Conservation (phyloP, 2,888 invertebrate genomes). For the Cheilosia variabilis region DNA sequence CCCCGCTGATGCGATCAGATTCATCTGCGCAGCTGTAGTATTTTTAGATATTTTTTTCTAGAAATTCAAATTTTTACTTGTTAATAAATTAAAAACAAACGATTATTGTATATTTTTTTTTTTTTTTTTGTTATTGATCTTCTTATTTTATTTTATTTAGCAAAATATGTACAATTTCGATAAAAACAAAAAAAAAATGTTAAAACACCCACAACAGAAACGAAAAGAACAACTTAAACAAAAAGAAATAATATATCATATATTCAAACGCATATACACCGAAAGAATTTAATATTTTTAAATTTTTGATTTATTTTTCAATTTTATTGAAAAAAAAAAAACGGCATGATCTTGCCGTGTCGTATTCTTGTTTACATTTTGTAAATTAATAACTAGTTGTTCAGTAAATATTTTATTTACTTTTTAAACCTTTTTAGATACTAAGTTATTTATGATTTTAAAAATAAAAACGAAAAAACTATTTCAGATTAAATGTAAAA, state of each 20-base stretch:
- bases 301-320: slow-evolving; percentile 18
- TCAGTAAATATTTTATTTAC: slow-evolving; percentile 17
- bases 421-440: slow-evolving; percentile 26
- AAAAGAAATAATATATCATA: slow-evolving; percentile 16
- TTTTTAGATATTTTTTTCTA: slow-evolving; percentile 64
- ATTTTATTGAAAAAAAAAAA: slow-evolving; percentile 3
- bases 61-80: slow-evolving; percentile 69
- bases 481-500: slow-evolving; percentile 56
- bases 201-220: slow-evolving; percentile 14
- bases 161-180: slow-evolving; percentile 65
- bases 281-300: slow-evolving; percentile 39
- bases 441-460: slow-evolving; percentile 68
- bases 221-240: slow-evolving; percentile 14
- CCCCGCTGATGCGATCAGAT: slow-evolving; percentile 91
- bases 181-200: slow-evolving; percentile 1
- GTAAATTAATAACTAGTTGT: slow-evolving; percentile 48
- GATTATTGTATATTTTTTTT: slow-evolving; percentile 48
- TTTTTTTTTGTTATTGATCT: slow-evolving; percentile 55
- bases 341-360: slow-evolving; percentile 24
- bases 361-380: slow-evolving; percentile 29
- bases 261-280: slow-evolving; percentile 24
- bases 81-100: slow-evolving; percentile 56
- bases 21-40: slow-evolving; percentile 90
- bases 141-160: slow-evolving; percentile 53
- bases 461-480: slow-evolving; percentile 23